Evolutionary conservation across 2,888 invertebrate genomes (phyloP).

Genomic region (Melinopterus prodromus): DNA sequence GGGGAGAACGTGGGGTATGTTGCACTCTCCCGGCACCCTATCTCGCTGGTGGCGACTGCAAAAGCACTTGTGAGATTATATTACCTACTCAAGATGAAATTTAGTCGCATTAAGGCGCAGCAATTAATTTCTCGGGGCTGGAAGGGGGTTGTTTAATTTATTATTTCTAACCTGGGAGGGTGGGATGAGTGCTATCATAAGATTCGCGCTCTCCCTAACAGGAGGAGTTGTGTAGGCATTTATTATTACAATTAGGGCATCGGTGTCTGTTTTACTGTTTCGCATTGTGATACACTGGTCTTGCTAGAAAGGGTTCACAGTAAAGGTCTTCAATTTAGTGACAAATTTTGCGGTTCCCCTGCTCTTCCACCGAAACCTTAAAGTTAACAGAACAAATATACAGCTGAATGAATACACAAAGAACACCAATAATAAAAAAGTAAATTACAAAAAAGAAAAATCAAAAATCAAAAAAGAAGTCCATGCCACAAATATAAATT

Average conservation of each 20-base stretch:
- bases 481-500: too few relatives aligned
- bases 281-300: neutral
- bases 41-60: constrained; percentile 18
- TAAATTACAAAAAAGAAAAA: too few relatives aligned
- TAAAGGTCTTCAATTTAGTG: neutral
- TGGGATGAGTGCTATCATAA: constrained; percentile 4
- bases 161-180: constrained; percentile 19
- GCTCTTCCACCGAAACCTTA: too few relatives aligned
- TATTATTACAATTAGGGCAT: neutral
- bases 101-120: constrained; percentile 51
- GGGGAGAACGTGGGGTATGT: neutral
- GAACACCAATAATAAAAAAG: too few relatives aligned
- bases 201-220: neutral
- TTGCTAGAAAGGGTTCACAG: neutral
- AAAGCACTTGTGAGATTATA: constrained; percentile 48
- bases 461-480: too few relatives aligned
- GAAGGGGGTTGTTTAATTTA: constrained; percentile 25
- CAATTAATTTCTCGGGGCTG: constrained; percentile 51
- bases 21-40: constrained; percentile 14
- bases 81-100: constrained; percentile 52
- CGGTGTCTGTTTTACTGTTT: neutral
- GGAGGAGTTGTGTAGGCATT: constrained; percentile 4
- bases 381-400: too few relatives aligned
- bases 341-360: neutral
- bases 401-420: too few relatives aligned